Base-by-base conservation (phyloP, 2,888 invertebrate species). In the Leptogaster cylindrica region DNA sequence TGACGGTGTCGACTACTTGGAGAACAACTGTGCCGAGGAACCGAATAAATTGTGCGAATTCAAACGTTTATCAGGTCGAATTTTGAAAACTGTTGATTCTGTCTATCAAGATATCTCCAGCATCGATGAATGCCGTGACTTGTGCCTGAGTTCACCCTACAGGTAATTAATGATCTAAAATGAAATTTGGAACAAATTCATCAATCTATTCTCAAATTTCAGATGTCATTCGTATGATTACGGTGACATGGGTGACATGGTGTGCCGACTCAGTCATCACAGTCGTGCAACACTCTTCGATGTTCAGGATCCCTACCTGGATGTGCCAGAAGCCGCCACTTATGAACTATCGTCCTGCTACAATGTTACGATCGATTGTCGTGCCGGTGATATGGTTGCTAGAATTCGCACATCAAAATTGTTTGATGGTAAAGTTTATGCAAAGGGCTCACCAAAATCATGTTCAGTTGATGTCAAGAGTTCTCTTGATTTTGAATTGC, bases 21-120 rank as follows among this genome's bases (percentile, higher is more conserved):
- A 95, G 81, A 95, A 94, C 82, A 93, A 94, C 80, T 95, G 94
- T 81, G 93, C 94, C 31, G 93, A 93, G 76, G 95, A 95, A 77
- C 94, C 95, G n/a, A 92, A 92, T 52, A 94, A 93, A 80, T 84
- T 95, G 71, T 95, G 95, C 82, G 95, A 95, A 82, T 96, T 95
- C 83, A 93, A 94, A 82, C 91, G 93, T 78, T 86, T 93, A 79
- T 87, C 87, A 41, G 94, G 94, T 10, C 89, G 92, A 75, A 95
- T 95, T 74, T 82, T 95, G 72, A 95, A 95, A 82, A 95, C 95
- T 0, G 95, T 95, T 51, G 95, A 95, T 77, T 93, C 94, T 2
- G 94, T 95, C 20, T 93, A 93, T 78, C 92, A 93, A 83, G 93
- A 94, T 76, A 91, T 94, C 52, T 89, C 89, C 72, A 91, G 90